Conservation (phyloP, 1,140 invertebrate species). For the Tigriopus japonicus region DNA sequence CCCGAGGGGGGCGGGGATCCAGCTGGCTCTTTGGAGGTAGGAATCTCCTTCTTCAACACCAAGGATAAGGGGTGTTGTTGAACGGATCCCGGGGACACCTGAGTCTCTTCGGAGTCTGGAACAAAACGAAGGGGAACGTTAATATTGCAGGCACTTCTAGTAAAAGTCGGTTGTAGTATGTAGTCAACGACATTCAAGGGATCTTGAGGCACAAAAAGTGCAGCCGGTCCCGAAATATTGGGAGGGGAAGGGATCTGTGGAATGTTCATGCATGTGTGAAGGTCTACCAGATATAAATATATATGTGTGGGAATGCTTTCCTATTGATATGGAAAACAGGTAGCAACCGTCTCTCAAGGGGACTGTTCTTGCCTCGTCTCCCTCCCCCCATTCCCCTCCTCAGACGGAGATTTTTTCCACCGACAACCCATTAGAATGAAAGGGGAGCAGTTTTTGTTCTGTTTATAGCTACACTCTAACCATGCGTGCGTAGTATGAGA, state of each 20-base stretch:
- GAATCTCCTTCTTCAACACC: neutral
- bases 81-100: neutral
- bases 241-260: neutral
- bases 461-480: too few species aligned
- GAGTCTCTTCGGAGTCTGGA: slow-evolving; percentile 8
- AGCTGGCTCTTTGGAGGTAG: neutral
- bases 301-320: neutral
- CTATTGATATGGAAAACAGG: neutral
- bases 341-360: neutral
- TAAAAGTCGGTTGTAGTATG: neutral
- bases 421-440: too few species aligned
- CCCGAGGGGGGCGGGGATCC: neutral
- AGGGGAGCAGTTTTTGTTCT: too few species aligned
- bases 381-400: too few species aligned
- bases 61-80: slow-evolving; percentile 4
- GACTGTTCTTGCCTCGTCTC: too few species aligned
- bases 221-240: neutral
- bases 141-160: neutral
- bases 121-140: neutral
- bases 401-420: too few species aligned
- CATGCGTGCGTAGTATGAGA: too few species aligned
- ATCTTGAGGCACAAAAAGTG: neutral
- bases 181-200: neutral
- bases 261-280: neutral
- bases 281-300: neutral